Evolutionary conservation across 2,888 invertebrate species (phyloP).

Genomic region (Protonemura montana): DNA sequence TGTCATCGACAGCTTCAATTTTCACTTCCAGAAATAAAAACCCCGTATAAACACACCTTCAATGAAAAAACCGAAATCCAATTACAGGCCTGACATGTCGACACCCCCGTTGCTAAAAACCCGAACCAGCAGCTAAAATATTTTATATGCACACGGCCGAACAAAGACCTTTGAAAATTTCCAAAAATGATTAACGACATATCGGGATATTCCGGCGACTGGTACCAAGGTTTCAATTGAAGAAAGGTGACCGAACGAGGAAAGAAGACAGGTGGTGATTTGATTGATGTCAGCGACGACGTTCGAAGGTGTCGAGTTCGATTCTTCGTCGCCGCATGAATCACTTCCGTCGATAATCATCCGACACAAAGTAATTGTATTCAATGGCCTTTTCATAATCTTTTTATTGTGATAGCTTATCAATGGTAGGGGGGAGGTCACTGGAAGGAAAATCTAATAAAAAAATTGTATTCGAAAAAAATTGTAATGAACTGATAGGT

Average conservation of each 20-base stretch:
- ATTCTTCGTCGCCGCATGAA: neutral
- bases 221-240: too few relatives aligned
- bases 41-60: too few relatives aligned
- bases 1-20: too few relatives aligned
- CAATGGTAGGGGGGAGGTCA: neutral
- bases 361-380: neutral
- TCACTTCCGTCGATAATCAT: neutral
- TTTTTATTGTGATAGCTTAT: neutral
- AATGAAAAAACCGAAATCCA: too few relatives aligned
- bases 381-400: neutral
- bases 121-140: too few relatives aligned
- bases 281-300: neutral
- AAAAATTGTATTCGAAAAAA: neutral
- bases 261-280: slow-evolving; percentile 31
- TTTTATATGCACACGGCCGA: too few relatives aligned
- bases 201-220: too few relatives aligned
- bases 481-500: neutral
- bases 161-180: too few relatives aligned
- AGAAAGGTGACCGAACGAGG: slow-evolving; percentile 16
- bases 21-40: too few relatives aligned
- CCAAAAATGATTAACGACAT: too few relatives aligned
- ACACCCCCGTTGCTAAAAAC: too few relatives aligned
- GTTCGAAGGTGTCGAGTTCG: neutral
- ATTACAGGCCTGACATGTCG: too few relatives aligned
- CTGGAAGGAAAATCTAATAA: neutral